A percentile compares a stretch with the other conserved stretches of the same genome.
phyloP scores from a whole-genome alignment of 2,888 invertebrate genomes.

The Sisyra nigra region DNA sequence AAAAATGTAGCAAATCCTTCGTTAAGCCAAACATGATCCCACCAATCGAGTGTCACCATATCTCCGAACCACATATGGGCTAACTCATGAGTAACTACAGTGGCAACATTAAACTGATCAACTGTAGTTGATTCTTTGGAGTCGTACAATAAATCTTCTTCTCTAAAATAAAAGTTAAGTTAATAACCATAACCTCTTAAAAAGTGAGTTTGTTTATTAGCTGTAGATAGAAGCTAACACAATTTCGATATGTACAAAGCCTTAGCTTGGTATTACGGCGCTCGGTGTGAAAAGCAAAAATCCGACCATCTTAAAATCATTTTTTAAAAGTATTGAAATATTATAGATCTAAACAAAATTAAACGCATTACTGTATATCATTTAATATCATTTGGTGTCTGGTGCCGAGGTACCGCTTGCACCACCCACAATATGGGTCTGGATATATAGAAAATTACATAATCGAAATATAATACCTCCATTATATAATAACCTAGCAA shows the following conservation, averaged over 20 bases:
- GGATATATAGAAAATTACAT: too few relatives aligned
- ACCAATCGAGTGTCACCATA: slow-evolving; percentile 57
- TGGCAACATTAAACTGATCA: slow-evolving; percentile 45
- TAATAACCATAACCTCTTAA: slow-evolving; percentile 1
- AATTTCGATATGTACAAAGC: too few relatives aligned
- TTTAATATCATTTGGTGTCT: too few relatives aligned
- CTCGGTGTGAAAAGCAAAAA: slow-evolving; percentile 2
- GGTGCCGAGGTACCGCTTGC: too few relatives aligned
- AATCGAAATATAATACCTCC: too few relatives aligned
- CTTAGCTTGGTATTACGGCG: too few relatives aligned
- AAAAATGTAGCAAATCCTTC: slow-evolving; percentile 61
- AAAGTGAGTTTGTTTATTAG: slow-evolving; percentile 1
- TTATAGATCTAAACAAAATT: too few relatives aligned
- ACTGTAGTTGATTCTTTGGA: slow-evolving; percentile 30
- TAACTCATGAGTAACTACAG: slow-evolving; percentile 58
- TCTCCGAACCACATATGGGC: slow-evolving; percentile 77
- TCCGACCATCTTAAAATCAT: too few relatives aligned
- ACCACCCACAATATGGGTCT: too few relatives aligned
- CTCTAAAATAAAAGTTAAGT: slow-evolving; percentile 32
- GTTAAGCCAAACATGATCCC: slow-evolving; percentile 58
- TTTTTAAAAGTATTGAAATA: too few relatives aligned
- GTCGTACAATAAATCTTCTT: slow-evolving; percentile 37
- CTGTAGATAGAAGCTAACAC: neutral
- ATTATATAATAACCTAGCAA: too few relatives aligned
- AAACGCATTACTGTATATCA: too few relatives aligned